These are phyloP conservation scores for Myripristis murdjan DNA, from an alignment of 2,797 vertebrate genomes.

Conservation along the genomic window DNA sequence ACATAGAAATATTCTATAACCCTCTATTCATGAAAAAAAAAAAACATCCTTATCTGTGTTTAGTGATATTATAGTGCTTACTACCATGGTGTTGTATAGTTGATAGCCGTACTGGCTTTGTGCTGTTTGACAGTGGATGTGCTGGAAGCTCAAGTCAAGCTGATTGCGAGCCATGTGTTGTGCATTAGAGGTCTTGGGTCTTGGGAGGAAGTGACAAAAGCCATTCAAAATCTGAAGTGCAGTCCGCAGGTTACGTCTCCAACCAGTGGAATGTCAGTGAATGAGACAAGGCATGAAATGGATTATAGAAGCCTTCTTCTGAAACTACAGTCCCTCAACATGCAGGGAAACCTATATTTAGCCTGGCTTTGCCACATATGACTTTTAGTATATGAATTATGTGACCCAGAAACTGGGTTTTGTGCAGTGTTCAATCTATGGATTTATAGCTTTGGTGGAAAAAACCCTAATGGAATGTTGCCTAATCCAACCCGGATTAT, in stretches of 20 bases:
- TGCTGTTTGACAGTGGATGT: not conserved
- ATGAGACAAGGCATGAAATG: slow-evolving; percentile 60
- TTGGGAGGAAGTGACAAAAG: slow-evolving; percentile 53
- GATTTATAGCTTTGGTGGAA: slow-evolving; percentile 35
- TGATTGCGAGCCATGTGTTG: slow-evolving; percentile 30
- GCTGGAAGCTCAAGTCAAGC: not conserved
- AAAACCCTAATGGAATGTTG: slow-evolving; percentile 48
- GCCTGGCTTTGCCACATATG: slow-evolving; percentile 48
- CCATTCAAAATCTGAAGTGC: slow-evolving; percentile 47
- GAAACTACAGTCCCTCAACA: slow-evolving; percentile 40
- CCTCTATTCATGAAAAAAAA: not conserved
- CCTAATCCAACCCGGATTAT: slow-evolving; percentile 76
- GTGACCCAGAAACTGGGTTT: slow-evolving; percentile 74
- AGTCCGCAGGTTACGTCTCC: slow-evolving; percentile 45
- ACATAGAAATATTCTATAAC: not conserved
- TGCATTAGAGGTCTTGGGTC: slow-evolving; percentile 33
- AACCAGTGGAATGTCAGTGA: slow-evolving; percentile 54
- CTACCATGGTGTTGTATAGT: too few relatives aligned
- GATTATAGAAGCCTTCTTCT: slow-evolving; percentile 63
- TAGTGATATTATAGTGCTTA: not conserved
- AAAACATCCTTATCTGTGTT: not conserved
- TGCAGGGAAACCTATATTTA: slow-evolving; percentile 62
- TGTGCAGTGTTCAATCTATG: slow-evolving; percentile 46
- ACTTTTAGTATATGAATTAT: slow-evolving; percentile 47
- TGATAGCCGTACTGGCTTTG: not conserved